Base-by-base conservation (phyloP, 2,888 invertebrate genomes). In the Gymnoscelis rufifasciata region DNA sequence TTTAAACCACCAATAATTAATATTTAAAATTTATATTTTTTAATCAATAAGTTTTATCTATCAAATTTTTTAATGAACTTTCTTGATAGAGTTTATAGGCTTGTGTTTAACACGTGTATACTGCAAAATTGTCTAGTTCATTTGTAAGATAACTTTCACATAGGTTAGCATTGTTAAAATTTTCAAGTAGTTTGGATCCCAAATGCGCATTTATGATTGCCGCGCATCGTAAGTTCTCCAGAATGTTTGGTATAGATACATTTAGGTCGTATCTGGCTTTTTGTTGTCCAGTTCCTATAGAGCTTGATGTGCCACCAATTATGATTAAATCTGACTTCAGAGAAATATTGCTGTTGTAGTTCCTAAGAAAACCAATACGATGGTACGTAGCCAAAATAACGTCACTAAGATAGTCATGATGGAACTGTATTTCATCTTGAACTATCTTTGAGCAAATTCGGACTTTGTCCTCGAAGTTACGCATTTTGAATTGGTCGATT, bases 381-480 rank as follows among this genome's bases (percentile, higher is more conserved):
- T 37, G 13, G 14, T 33, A 47, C 2, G 38, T 26, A 8, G 47
- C 37, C 27, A 33, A 27, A 7, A 42, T 33, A 13, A 41, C 2
- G 3, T 47, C 41, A 33, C 31, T 14, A 27, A 51, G 45, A 7
- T 56, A 53, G 7, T 60, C 54, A 13, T 45, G 52, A 7, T 27
- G 50, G 10, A 40, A 54, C 29, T 42, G 27, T 10, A 23, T 39
- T 19, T 43, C 36, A 33, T 38, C 31, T 28, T 42, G 37, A 6
- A 38, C 12, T 7, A 27, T 41, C 30, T 14, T 23, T 10, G 33
- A 13, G 14, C 41, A 38, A 0, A 26, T 11, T 47, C 14, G n/a
- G 23, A 42, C 38, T 38, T 42, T 47, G 10, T 42, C 23, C 7
- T 47, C 47, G 28, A 42, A 30, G 27, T 11, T 31, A 7, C 28